phyloP scores from a whole-genome alignment of 1,140 invertebrate species.

The Zaprionus ornatus region DNA sequence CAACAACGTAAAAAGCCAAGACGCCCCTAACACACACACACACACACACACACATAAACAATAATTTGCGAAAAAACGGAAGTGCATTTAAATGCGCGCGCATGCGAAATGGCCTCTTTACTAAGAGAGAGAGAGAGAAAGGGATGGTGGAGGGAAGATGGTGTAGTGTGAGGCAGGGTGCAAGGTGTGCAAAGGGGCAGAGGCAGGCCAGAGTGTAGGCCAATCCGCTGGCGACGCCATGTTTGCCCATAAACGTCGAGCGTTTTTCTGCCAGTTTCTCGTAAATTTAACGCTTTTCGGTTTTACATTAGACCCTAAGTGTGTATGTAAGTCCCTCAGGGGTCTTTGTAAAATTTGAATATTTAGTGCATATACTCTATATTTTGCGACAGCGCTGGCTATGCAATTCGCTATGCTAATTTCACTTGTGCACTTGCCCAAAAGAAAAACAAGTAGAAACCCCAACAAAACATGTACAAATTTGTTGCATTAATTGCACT shows the following conservation, averaged over 20 bases:
- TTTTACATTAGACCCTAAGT: slow-evolving; percentile 41
- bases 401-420: slow-evolving; percentile 61
- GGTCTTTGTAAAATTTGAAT: slow-evolving; percentile 64
- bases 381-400: slow-evolving; percentile 42
- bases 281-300: slow-evolving; percentile 77
- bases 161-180: not conserved
- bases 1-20: slow-evolving; percentile 53
- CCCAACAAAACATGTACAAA: slow-evolving; percentile 34
- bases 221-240: slow-evolving; percentile 52
- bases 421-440: not conserved
- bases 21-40: slow-evolving; percentile 32
- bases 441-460: slow-evolving; percentile 36
- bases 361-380: slow-evolving; percentile 67
- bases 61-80: slow-evolving; percentile 59
- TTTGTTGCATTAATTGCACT: slow-evolving; percentile 68
- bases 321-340: not conserved
- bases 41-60: slow-evolving; percentile 39
- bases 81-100: slow-evolving; percentile 81
- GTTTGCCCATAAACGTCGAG: slow-evolving; percentile 67
- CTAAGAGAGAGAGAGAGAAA: not conserved
- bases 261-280: slow-evolving; percentile 52
- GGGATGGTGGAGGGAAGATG: not conserved
- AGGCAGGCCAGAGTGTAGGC: not conserved
- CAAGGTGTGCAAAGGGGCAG: not conserved
- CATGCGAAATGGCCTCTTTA: slow-evolving; percentile 69